Conservation (phyloP, 1,140 invertebrate genomes). For the Phymorhynchus buccinoides region DNA sequence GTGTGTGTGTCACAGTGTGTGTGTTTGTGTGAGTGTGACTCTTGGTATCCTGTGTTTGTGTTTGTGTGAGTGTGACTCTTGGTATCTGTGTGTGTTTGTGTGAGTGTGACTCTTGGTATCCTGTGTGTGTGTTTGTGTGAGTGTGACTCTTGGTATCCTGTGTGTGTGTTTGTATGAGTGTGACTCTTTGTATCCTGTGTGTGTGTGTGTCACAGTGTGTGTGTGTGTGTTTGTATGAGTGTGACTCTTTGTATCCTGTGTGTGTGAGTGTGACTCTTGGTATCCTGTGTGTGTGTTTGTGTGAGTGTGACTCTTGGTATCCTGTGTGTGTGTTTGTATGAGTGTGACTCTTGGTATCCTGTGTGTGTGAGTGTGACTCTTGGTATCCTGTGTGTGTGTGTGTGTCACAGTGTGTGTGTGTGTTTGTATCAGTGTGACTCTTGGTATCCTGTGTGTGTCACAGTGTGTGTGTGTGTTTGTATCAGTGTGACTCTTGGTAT, state of each 20-base stretch:
- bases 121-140: too few species aligned
- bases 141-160: too few species aligned
- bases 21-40: too few species aligned
- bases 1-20: too few species aligned
- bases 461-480: too few species aligned
- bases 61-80: not conserved
- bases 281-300: not conserved
- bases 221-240: too few species aligned
- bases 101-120: too few species aligned
- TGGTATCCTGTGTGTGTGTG: not conserved
- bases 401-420: not conserved
- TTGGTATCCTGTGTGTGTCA: too few species aligned
- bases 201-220: not conserved
- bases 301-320: too few species aligned
- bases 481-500: too few species aligned
- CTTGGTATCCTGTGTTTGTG: not conserved
- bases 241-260: not conserved
- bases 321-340: not conserved
- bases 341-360: not conserved
- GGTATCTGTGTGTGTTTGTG: not conserved
- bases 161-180: too few species aligned
- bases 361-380: constrained; percentile 3
- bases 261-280: not conserved
- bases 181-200: not conserved
- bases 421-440: too few species aligned